Conservation (phyloP, 1,140 invertebrate genomes). For the Bombus ignitus region DNA sequence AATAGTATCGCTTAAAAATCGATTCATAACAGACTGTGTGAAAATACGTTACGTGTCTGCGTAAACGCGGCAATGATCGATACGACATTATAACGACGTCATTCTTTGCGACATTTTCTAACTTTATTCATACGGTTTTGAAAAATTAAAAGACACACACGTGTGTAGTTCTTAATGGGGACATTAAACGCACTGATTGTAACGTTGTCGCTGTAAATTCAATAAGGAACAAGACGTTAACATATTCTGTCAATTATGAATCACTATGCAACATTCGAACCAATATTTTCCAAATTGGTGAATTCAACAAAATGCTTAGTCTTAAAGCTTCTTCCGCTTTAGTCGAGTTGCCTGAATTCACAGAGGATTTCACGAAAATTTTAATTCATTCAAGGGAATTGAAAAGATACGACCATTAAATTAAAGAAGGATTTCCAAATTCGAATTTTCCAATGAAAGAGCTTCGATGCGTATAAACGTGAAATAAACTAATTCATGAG, state of each 20-base stretch:
- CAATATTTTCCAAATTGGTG: background rate
- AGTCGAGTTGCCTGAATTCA: background rate
- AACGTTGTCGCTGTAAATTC: background rate
- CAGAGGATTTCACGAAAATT: background rate
- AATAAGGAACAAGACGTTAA: background rate
- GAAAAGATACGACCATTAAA: background rate
- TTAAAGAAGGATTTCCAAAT: background rate
- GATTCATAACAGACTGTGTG: background rate
- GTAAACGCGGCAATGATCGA: background rate
- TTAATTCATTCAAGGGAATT: background rate
- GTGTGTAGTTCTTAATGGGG: background rate
- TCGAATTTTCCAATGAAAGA: background rate
- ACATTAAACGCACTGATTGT: background rate
- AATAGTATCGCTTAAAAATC: background rate
- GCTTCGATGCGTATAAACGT: background rate
- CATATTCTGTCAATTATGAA: background rate
- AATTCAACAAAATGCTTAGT: background rate
- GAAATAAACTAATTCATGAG: too few relatives aligned
- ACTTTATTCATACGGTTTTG: background rate
- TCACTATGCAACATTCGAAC: background rate
- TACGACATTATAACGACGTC: background rate
- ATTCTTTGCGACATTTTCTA: background rate
- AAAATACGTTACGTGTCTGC: background rate
- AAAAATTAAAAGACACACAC: background rate
- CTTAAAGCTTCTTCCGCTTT: too few relatives aligned